These are phyloP conservation scores for Nicator chloris DNA, from an alignment of 2,113 vertebrate genomes.

Conservation along the genomic window DNA sequence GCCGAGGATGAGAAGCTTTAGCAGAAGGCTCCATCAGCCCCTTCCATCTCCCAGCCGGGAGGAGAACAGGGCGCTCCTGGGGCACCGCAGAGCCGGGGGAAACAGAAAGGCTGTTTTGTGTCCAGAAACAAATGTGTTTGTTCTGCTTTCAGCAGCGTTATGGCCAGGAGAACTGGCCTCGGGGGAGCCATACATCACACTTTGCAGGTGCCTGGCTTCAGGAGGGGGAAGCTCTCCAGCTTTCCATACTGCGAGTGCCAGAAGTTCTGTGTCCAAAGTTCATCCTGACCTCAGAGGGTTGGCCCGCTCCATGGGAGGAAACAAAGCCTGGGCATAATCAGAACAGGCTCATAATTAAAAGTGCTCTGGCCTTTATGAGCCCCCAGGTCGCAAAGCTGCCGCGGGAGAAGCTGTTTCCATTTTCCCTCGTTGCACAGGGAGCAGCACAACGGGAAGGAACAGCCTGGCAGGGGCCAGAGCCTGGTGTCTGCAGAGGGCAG, in stretches of 20 bases:
- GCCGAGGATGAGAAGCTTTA: neutral
- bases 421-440: neutral
- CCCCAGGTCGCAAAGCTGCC: neutral
- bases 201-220: constrained; percentile 59
- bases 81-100: neutral
- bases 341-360: neutral
- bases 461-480: neutral
- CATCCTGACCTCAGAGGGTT: constrained; percentile 39
- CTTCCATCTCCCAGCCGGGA: neutral
- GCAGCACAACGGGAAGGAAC: neutral
- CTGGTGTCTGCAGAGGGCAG: neutral
- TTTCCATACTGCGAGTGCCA: constrained; percentile 19
- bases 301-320: neutral
- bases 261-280: constrained; percentile 49
- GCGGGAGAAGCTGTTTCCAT: neutral
- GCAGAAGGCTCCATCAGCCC: neutral
- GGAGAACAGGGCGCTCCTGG: neutral
- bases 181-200: constrained; percentile 52
- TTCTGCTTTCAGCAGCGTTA: constrained; percentile 50
- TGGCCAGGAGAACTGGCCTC: constrained; percentile 28
- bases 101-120: neutral
- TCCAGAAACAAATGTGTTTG: constrained; percentile 58
- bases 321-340: neutral
- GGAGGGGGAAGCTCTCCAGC: constrained; percentile 46
- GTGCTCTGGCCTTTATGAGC: neutral